Conservation (phyloP, 2,113 vertebrate genomes). For the Cricetomys ansorgei region DNA sequence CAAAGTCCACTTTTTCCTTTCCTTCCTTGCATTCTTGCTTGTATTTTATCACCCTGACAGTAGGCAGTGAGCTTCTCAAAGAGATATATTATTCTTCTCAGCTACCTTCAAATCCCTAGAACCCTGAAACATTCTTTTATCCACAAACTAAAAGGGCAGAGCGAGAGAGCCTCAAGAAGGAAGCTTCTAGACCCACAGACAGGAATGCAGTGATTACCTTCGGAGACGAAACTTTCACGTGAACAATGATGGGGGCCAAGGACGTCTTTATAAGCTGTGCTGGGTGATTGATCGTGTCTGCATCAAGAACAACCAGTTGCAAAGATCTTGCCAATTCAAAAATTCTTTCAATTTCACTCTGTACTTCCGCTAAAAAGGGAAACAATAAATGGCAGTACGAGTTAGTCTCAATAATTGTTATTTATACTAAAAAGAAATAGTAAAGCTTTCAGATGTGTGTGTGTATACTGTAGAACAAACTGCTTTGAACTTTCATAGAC, state of each 20-base stretch:
- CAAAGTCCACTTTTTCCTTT: not conserved
- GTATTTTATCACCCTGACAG: not conserved
- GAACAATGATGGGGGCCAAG: slow-evolving; percentile 98
- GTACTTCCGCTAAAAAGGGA: slow-evolving; percentile 93
- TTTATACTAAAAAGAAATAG: slow-evolving; percentile 44
- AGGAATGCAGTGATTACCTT: slow-evolving; percentile 89
- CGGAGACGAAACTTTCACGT: slow-evolving; percentile 98
- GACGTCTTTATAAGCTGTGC: slow-evolving; percentile 98
- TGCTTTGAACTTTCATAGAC: slow-evolving; percentile 19
- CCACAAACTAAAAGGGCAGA: not conserved
- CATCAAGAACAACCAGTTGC: slow-evolving; percentile 97
- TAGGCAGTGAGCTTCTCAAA: not conserved
- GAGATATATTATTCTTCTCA: not conserved
- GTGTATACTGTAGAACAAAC: not conserved
- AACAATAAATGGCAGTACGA: slow-evolving; percentile 43
- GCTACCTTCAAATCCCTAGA: slow-evolving; percentile 18
- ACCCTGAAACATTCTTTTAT: not conserved
- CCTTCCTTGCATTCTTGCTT: slow-evolving; percentile 17
- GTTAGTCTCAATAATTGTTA: slow-evolving; percentile 7
- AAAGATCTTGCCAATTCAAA: slow-evolving; percentile 98
- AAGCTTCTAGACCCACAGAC: slow-evolving; percentile 27
- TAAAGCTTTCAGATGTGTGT: not conserved
- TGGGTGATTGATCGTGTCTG: slow-evolving; percentile 99
- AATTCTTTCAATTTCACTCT: slow-evolving; percentile 98
- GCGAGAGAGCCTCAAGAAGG: not conserved